phyloP scores from a whole-genome alignment of 2,888 invertebrate species.

The Scaptomyza caliginosa region DNA sequence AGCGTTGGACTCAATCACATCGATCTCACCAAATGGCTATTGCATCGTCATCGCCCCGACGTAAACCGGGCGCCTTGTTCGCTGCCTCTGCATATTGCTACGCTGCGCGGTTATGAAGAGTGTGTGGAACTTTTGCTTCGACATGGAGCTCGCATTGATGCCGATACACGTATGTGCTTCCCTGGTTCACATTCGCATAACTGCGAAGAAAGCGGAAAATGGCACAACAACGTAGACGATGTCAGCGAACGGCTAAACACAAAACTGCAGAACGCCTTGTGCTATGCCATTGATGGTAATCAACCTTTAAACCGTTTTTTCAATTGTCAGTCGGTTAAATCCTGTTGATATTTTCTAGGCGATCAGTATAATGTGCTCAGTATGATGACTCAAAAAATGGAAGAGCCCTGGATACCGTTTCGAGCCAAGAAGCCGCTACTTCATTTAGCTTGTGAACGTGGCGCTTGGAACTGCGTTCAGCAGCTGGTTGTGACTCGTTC shows the following conservation, averaged over 20 bases:
- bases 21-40: constrained; percentile 88
- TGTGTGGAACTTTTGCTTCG: constrained; percentile 88
- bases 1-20: constrained; percentile 89
- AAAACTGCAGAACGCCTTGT: constrained; percentile 89
- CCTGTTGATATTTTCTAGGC: constrained; percentile 66
- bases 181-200: constrained; percentile 89
- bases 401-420: constrained; percentile 88
- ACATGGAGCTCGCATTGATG: constrained; percentile 89
- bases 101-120: constrained; percentile 88
- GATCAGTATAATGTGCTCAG: constrained; percentile 89
- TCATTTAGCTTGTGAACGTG: constrained; percentile 89
- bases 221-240: constrained; percentile 85
- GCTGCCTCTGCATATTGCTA: constrained; percentile 90
- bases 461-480: constrained; percentile 89
- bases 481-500: constrained; percentile 87
- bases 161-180: constrained; percentile 90
- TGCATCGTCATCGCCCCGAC: constrained; percentile 87
- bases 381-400: constrained; percentile 87
- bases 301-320: background rate
- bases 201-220: constrained; percentile 89
- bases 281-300: constrained; percentile 88
- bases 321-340: too few relatives aligned
- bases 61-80: constrained; percentile 90
- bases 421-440: constrained; percentile 87
- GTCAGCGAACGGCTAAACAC: constrained; percentile 84